phyloP scores from a whole-genome alignment of 2,888 invertebrate species.

The Chymomyza caudatula region DNA sequence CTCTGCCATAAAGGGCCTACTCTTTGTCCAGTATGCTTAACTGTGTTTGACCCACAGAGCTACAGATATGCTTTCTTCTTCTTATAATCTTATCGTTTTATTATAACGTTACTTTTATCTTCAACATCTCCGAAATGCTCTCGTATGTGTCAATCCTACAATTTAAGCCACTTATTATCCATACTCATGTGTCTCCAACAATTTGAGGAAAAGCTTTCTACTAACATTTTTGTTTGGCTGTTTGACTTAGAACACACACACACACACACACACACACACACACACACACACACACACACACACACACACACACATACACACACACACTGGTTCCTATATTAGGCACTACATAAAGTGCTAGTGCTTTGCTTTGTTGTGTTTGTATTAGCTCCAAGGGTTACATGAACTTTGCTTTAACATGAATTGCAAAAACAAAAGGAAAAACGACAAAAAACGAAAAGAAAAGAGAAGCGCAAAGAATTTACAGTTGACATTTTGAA shows the following conservation, averaged over 20 bases:
- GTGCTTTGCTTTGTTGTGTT: conserved; percentile 37
- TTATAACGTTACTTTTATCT: too few species aligned
- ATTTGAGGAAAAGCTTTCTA: not conserved
- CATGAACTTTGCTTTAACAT: conserved; percentile 41
- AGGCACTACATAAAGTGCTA: conserved; percentile 32
- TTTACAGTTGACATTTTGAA: conserved; percentile 62
- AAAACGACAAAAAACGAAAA: conserved; percentile 3
- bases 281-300: not conserved
- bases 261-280: not conserved
- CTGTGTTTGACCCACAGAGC: too few species aligned
- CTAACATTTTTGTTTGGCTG: conserved; percentile 33
- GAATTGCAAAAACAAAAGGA: not conserved
- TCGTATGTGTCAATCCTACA: too few species aligned
- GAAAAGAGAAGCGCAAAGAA: conserved; percentile 38
- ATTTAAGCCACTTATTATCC: too few species aligned
- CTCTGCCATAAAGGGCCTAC: too few species aligned
- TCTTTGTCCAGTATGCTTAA: too few species aligned
- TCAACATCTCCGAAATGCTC: too few species aligned
- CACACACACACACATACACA: not conserved
- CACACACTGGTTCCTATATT: not conserved
- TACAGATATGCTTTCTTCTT: too few species aligned
- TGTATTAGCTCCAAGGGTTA: conserved; percentile 51
- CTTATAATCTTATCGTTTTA: too few species aligned
- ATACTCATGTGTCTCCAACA: too few species aligned
- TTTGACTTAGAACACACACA: not conserved